A percentile compares a stretch with the other conserved stretches of the same genome.
Conservation (phyloP, 2,113 vertebrate species). For the Labrus mixtus region DNA sequence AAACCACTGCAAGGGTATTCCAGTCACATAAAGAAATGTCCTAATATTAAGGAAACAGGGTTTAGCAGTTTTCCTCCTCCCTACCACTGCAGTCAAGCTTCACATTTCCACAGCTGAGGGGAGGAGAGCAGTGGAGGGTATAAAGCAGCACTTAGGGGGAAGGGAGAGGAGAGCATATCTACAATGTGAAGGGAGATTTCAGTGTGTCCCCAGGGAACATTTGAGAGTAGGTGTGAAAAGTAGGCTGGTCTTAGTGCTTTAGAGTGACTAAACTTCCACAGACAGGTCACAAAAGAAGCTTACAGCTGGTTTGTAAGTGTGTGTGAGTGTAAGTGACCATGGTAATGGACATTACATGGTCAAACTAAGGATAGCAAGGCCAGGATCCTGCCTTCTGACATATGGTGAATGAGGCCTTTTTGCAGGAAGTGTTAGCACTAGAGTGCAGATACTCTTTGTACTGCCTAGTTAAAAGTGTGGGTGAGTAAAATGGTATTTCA, state of each 20-base stretch:
- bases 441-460: neutral
- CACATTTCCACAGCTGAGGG: conserved; percentile 48
- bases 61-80: conserved; percentile 32
- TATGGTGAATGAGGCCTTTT: conserved; percentile 58
- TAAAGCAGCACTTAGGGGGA: conserved; percentile 47
- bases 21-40: conserved; percentile 5
- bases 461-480: neutral
- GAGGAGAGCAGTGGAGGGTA: conserved; percentile 49
- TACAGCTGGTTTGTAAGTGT: conserved; percentile 18
- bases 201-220: conserved; percentile 53
- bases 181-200: conserved; percentile 60
- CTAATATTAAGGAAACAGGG: conserved; percentile 32
- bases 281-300: conserved; percentile 61
- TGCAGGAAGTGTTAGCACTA: neutral
- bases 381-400: conserved; percentile 25
- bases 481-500: conserved; percentile 24
- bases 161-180: conserved; percentile 40
- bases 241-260: conserved; percentile 55
- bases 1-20: neutral
- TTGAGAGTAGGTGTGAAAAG: conserved; percentile 73
- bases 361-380: conserved; percentile 30
- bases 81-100: conserved; percentile 59
- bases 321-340: conserved; percentile 52
- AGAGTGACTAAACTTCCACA: conserved; percentile 57
- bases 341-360: conserved; percentile 55